Percentiles rank a stretch among this genome's conserved stretches.
phyloP scores from a whole-genome alignment of 2,888 invertebrate species.

The Apodemia duryi region DNA sequence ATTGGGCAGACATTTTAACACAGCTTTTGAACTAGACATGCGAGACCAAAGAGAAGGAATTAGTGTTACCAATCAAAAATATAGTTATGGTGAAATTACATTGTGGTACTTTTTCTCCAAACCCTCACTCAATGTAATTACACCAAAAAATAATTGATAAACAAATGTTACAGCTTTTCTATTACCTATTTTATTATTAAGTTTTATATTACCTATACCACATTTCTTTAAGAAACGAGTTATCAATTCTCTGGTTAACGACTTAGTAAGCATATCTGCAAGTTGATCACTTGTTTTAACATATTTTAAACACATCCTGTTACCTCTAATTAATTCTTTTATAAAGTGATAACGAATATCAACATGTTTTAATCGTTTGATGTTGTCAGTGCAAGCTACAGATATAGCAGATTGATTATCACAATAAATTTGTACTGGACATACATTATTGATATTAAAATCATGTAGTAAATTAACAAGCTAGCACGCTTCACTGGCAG shows the following conservation, averaged over 20 bases:
- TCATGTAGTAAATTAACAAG: constrained; percentile 12
- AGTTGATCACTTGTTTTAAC: constrained; percentile 9
- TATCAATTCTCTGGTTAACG: background rate
- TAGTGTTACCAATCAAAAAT: too few relatives aligned
- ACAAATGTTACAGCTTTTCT: background rate
- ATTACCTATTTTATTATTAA: too few relatives aligned
- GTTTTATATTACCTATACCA: background rate
- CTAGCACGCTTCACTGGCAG: too few relatives aligned
- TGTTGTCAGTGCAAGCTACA: constrained; percentile 1
- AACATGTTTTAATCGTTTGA: too few relatives aligned
- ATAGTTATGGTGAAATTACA: background rate
- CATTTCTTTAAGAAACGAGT: background rate
- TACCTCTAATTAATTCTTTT: constrained; percentile 14
- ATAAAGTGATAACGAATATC: constrained; percentile 18
- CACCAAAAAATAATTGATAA: background rate
- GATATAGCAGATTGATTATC: constrained; percentile 27
- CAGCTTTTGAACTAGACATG: too few relatives aligned
- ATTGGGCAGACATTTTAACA: too few relatives aligned
- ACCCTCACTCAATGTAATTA: constrained; percentile 2
- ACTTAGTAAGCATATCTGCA: constrained; percentile 16
- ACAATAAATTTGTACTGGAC: constrained; percentile 23
- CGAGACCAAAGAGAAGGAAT: too few relatives aligned
- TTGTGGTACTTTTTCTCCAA: background rate
- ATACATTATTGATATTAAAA: constrained; percentile 19
- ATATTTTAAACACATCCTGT: constrained; percentile 13